Conservation (phyloP, 1,140 invertebrate genomes). For the Argopecten irradians region DNA sequence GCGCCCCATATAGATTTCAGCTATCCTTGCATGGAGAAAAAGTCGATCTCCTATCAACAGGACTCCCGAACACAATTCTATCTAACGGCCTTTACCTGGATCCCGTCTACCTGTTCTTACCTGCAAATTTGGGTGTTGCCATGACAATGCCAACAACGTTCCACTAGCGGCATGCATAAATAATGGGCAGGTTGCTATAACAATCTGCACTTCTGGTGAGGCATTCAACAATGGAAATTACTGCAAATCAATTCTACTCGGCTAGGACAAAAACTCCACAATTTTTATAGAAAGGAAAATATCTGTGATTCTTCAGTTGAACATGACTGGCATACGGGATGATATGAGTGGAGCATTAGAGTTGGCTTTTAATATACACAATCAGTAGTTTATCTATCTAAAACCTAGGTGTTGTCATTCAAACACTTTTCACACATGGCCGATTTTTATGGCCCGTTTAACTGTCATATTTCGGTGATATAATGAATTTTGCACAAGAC, state of each 20-base stretch:
- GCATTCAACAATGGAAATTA: slow-evolving; percentile 64
- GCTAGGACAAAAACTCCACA: slow-evolving; percentile 15
- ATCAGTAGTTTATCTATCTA: slow-evolving; percentile 23
- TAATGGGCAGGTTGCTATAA: slow-evolving; percentile 68
- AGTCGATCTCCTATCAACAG: neutral
- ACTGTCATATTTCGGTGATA: slow-evolving; percentile 17
- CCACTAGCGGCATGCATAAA: slow-evolving; percentile 68
- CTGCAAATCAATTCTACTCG: slow-evolving; percentile 57
- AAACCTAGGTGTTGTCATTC: slow-evolving; percentile 22
- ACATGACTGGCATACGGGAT: neutral
- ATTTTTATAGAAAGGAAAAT: slow-evolving; percentile 18
- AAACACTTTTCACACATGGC: neutral
- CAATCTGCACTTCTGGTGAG: slow-evolving; percentile 52
- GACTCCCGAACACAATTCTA: neutral
- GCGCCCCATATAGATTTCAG: slow-evolving; percentile 8
- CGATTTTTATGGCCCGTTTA: slow-evolving; percentile 8
- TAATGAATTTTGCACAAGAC: slow-evolving; percentile 18
- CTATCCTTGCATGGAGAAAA: neutral
- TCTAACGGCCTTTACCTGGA: neutral
- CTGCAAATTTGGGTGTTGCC: slow-evolving; percentile 65
- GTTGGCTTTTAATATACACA: neutral
- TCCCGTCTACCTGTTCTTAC: slow-evolving; percentile 46
- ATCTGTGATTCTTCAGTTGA: neutral
- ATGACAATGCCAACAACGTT: slow-evolving; percentile 64
- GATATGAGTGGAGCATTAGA: neutral